Evolutionary conservation across 2,113 vertebrate genomes (phyloP), one percentile per base, ranked within the genome.

Genomic region (Pitta sordida): DNA sequence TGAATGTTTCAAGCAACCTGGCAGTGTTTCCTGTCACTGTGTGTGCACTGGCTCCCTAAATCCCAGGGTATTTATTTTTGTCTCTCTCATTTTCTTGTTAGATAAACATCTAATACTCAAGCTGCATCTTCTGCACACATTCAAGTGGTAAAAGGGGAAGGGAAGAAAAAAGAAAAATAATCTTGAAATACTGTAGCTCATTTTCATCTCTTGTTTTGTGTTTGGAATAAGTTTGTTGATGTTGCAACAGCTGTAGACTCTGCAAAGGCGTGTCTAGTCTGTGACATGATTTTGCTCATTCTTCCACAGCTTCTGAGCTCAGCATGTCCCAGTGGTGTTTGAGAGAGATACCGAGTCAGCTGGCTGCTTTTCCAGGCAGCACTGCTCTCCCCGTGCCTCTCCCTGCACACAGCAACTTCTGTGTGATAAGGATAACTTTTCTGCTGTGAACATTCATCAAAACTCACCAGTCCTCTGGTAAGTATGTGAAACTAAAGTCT

Each of bases 301-400:
- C 52, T 91, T 73, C 53, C 22, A 2, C 58, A 39, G 65, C 67
- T 73, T 85, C 91, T 94, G 81, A 76, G 78, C 90, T 84, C 91
- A 92, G 87, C 78, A 73, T 49, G 87, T 91, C 81, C 58, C 44
- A 43, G 8, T 36, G 74, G 84, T 94, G 84, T 82, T 76, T 36
- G 69, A 60, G 69, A 49, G 74, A 82, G 93, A 85, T 94, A 84
- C 0, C 0, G 1, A 83, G 69, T 87, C 86, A 87, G 74, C 91
- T 86, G 91, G 43, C 89, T 75, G 76, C 77, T 79, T 75, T 91
- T 91, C 43, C 79, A 74, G 34, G n/a, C 81, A 67, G 46, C 55
- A 7, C 52, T 55, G 14, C 26, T 84, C 39, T 70, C 60, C 34
- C 39, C 27, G 3, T 51, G 84, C 64, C 64, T 93, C 78, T 84